Evolutionary conservation across 2,888 invertebrate species (phyloP).

Genomic region (Blastobasis adustella): DNA sequence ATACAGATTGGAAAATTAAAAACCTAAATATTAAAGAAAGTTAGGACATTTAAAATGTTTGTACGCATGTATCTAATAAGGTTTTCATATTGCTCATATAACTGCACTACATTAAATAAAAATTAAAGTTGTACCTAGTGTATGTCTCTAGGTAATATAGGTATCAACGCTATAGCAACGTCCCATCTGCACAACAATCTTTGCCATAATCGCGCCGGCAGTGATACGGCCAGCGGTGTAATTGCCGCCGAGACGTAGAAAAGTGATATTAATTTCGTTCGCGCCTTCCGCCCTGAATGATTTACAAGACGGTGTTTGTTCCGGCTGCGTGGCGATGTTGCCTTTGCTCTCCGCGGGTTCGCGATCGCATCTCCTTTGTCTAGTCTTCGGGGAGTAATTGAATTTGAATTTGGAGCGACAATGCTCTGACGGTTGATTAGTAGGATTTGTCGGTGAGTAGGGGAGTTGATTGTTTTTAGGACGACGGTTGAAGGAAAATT

Average conservation of each 20-base stretch:
- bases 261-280: constrained; percentile 64
- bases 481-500: no score
- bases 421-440: constrained; percentile 15
- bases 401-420: constrained; percentile 17
- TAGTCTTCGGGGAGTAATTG: constrained; percentile 33
- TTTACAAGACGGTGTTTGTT: constrained; percentile 46
- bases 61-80: no score
- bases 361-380: constrained; percentile 42
- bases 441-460: not conserved
- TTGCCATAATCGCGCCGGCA: constrained; percentile 37
- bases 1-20: no score
- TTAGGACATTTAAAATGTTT: no score
- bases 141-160: no score
- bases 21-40: no score
- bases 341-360: constrained; percentile 26
- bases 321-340: constrained; percentile 8
- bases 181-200: constrained; percentile 28
- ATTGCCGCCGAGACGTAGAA: constrained; percentile 61
- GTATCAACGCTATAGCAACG: not conserved
- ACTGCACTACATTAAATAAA: no score
- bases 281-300: constrained; percentile 41
- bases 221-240: constrained; percentile 63
- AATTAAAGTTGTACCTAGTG: no score
- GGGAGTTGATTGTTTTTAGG: no score
- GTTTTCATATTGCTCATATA: no score